These are phyloP conservation scores for Alviniconcha marisindica DNA, from an alignment of 1,140 invertebrate species.

Conservation along the genomic window DNA sequence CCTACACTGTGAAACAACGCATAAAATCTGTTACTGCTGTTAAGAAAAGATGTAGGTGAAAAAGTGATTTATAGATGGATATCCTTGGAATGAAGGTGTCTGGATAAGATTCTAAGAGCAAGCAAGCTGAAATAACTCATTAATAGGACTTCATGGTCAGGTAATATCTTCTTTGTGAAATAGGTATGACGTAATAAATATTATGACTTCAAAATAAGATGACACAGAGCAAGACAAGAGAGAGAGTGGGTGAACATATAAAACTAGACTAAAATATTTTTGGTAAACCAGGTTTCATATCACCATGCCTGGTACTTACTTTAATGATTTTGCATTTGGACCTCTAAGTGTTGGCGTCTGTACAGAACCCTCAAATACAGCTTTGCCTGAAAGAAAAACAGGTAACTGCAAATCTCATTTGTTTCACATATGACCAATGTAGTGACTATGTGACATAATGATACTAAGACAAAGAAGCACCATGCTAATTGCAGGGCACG, in stretches of 20 bases:
- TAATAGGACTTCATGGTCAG: background rate
- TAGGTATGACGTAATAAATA: background rate
- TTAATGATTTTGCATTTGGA: constrained; percentile 46
- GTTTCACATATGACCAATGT: no score
- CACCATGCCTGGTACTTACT: constrained; percentile 42
- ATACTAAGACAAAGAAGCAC: no score
- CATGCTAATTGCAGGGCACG: no score
- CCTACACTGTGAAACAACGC: no score
- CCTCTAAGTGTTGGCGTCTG: constrained; percentile 56
- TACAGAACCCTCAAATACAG: constrained; percentile 58
- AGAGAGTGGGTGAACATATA: background rate
- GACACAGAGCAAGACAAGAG: background rate
- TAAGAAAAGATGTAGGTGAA: no score
- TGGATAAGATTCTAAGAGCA: no score
- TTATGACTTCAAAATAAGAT: background rate
- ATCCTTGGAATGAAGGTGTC: no score
- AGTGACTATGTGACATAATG: no score
- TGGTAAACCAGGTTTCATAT: background rate
- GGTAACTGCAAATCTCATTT: no score
- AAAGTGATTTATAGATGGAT: background rate
- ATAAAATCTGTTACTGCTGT: no score
- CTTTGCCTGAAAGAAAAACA: constrained; percentile 51
- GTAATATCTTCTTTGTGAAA: background rate
- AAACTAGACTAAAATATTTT: background rate
- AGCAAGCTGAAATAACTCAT: background rate